These are phyloP conservation scores for Trogon melanurus DNA, from an alignment of 2,113 vertebrate genomes.

Conservation along the genomic window DNA sequence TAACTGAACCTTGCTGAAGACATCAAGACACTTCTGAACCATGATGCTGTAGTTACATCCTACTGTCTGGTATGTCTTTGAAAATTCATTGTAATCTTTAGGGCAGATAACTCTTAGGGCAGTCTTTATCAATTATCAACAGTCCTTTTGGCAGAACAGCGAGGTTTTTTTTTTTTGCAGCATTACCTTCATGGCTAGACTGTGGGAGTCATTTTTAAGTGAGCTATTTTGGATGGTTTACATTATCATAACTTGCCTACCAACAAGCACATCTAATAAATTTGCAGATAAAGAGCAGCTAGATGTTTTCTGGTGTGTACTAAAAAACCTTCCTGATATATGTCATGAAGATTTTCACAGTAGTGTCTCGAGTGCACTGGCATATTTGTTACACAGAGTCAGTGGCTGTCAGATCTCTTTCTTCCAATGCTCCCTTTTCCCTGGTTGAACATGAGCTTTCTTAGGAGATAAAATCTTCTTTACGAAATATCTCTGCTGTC, in stretches of 20 bases:
- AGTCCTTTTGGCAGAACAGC: background rate
- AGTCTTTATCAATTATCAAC: background rate
- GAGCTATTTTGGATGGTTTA: background rate
- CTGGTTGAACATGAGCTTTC: background rate
- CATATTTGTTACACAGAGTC: background rate
- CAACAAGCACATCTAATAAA: background rate
- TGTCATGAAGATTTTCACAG: background rate
- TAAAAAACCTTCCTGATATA: background rate
- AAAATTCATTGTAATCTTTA: background rate
- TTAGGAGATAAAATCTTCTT: background rate
- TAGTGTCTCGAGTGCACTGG: background rate
- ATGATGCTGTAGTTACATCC: background rate
- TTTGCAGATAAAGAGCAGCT: background rate
- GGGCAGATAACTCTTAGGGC: background rate
- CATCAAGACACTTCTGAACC: background rate
- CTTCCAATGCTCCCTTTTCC: background rate
- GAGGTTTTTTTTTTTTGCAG: background rate
- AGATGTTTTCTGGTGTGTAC: background rate
- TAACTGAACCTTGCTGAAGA: background rate
- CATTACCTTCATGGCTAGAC: background rate
- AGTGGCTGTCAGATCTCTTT: background rate
- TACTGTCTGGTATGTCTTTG: background rate
- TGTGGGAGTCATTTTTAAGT: background rate
- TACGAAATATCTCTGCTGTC: background rate
- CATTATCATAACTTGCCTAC: background rate